phyloP scores from a whole-genome alignment of 1,140 invertebrate genomes.

The Megalopta genalis region DNA sequence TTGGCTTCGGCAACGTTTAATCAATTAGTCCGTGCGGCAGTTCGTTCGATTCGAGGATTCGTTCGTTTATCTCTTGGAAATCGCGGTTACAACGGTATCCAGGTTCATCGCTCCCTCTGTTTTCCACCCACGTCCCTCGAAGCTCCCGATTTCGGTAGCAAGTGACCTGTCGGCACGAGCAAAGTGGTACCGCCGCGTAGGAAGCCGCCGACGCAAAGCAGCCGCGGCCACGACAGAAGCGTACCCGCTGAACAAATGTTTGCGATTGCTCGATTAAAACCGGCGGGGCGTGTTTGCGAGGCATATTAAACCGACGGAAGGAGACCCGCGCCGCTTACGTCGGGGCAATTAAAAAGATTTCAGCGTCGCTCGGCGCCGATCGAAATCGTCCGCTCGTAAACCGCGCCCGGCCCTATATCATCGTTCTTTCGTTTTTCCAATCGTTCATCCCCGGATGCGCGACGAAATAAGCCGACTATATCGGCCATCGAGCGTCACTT shows the following conservation, averaged over 20 bases:
- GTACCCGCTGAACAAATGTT: constrained; percentile 27
- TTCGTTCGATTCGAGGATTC: too few relatives aligned
- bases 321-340: neutral
- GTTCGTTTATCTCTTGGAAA: too few relatives aligned
- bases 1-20: too few relatives aligned
- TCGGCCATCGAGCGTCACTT: neutral
- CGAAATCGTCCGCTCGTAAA: neutral
- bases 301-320: neutral
- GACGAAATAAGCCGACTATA: neutral
- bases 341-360: constrained; percentile 35
- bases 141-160: neutral
- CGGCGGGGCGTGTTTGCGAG: neutral
- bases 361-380: neutral
- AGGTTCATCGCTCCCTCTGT: neutral
- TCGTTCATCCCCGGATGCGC: neutral
- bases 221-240: neutral
- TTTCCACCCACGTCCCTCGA: neutral
- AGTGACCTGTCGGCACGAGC: constrained; percentile 9
- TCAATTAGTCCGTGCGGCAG: too few relatives aligned
- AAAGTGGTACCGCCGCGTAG: constrained; percentile 20
- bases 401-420: neutral
- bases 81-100: neutral
- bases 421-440: too few relatives aligned
- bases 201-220: neutral
- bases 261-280: constrained; percentile 28